These are phyloP conservation scores for Montipora efflorescens DNA, from an alignment of 64 coral and sea anemone genomes.

Conservation along the genomic window DNA sequence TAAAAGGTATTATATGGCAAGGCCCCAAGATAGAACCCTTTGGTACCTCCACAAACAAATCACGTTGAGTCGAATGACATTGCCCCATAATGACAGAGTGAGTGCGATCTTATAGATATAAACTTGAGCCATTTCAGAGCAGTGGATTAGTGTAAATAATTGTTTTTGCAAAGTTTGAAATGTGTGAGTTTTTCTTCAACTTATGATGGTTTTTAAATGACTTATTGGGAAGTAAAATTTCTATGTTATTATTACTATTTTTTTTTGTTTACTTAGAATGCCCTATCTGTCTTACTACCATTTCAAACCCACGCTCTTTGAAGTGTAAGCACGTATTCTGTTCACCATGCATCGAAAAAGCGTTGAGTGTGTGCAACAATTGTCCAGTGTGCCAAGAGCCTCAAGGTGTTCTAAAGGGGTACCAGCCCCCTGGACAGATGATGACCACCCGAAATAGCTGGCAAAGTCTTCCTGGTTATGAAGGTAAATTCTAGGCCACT, in stretches of 20 bases:
- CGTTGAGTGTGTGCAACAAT: conserved; percentile 24
- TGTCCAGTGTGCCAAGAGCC: conserved; percentile 31
- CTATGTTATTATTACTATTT: neutral
- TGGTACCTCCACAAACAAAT: too few species aligned
- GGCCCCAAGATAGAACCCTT: too few species aligned
- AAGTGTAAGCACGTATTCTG: conserved; percentile 86
- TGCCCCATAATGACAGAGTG: too few species aligned
- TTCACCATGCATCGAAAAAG: conserved; percentile 64
- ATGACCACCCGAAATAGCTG: neutral
- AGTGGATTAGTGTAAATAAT: too few species aligned
- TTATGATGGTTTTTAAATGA: too few species aligned
- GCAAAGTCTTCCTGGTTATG: conserved; percentile 69
- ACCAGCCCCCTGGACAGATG: conserved; percentile 74
- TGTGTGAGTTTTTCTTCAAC: rapidly evolving
- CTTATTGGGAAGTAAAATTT: too few species aligned
- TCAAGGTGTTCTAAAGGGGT: conserved; percentile 25
- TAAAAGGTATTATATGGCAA: too few species aligned
- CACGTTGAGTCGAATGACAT: too few species aligned
- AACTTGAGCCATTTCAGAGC: too few species aligned
- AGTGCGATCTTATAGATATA: too few species aligned
- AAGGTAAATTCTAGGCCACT: neutral
- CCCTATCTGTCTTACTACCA: conserved; percentile 44
- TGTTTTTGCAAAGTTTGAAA: neutral
- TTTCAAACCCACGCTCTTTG: conserved; percentile 36
- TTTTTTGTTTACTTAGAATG: neutral